phyloP scores from a whole-genome alignment of 1,140 invertebrate species.

The Diabrotica virgifera region DNA sequence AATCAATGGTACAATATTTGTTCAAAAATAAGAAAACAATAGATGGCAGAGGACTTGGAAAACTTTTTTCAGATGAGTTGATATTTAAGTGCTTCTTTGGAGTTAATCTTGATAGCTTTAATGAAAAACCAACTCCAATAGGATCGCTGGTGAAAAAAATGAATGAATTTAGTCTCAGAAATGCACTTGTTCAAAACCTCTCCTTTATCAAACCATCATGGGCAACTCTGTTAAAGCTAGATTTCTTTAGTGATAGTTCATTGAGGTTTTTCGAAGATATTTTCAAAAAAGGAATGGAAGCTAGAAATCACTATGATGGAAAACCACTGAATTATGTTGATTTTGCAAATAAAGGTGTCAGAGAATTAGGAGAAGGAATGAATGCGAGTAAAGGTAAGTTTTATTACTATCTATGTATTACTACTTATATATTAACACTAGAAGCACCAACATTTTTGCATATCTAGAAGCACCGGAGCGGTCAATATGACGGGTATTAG shows the following conservation, averaged over 20 bases:
- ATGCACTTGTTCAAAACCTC: not conserved
- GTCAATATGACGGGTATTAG: too few relatives aligned
- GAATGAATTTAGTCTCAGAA: not conserved
- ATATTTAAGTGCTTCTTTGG: not conserved
- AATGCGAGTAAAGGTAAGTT: not conserved
- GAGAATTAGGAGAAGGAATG: not conserved
- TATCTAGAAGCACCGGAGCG: too few relatives aligned
- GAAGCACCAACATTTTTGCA: too few relatives aligned
- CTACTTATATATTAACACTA: too few relatives aligned
- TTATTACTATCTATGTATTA: not conserved
- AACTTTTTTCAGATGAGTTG: conserved; percentile 51
- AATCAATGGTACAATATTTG: conserved; percentile 30
- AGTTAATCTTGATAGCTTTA: not conserved
- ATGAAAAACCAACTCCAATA: not conserved
- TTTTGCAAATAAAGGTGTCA: not conserved
- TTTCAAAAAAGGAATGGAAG: not conserved
- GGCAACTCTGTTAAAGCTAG: not conserved
- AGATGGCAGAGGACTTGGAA: conserved; percentile 39
- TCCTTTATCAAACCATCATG: not conserved
- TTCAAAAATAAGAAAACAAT: conserved; percentile 7
- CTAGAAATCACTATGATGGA: not conserved
- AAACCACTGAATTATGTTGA: not conserved
- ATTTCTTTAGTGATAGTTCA: not conserved
- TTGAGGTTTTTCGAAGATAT: not conserved
- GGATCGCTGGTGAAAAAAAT: not conserved